A percentile compares a stretch with the other conserved stretches of the same genome.
Evolutionary conservation across 2,113 vertebrate genomes (phyloP).

Genomic region (Saimiri boliviensis): DNA sequence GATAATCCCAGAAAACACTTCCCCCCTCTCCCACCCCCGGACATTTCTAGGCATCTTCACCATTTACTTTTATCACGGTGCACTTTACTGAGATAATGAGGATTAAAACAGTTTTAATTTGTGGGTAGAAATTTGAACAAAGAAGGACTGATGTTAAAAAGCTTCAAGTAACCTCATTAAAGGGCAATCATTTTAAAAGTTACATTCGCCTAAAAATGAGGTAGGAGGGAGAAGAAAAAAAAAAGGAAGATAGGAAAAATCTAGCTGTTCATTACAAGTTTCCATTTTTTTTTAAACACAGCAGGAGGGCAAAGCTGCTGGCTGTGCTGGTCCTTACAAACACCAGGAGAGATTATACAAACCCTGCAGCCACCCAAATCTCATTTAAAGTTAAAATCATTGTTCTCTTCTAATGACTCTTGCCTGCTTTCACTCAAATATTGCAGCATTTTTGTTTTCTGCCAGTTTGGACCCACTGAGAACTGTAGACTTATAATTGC

Average conservation of each 20-base stretch:
- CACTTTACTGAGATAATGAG: constrained; percentile 18
- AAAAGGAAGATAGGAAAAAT: constrained; percentile 80
- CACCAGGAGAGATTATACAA: constrained; percentile 84
- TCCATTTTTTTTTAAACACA: constrained; percentile 85
- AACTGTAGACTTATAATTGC: constrained; percentile 77
- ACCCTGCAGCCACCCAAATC: constrained; percentile 80
- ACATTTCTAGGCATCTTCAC: neutral
- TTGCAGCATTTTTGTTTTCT: constrained; percentile 78
- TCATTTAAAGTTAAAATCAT: constrained; percentile 82
- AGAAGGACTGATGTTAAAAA: constrained; percentile 52
- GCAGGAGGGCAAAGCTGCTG: constrained; percentile 84
- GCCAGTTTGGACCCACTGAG: constrained; percentile 78
- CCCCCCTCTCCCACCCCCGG: no score
- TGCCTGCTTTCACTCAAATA: constrained; percentile 82
- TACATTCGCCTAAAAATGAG: constrained; percentile 65
- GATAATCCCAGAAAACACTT: constrained; percentile 26
- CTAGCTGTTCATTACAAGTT: constrained; percentile 81
- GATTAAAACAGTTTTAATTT: constrained; percentile 48
- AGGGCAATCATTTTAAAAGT: constrained; percentile 40
- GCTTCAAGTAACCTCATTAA: constrained; percentile 30
- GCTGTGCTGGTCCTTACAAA: constrained; percentile 72
- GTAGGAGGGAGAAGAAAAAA: constrained; percentile 31
- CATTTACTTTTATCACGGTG: neutral
- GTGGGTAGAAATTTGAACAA: constrained; percentile 51
- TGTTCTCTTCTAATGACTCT: constrained; percentile 78